Evolutionary conservation across 2,888 invertebrate species (phyloP).

Genomic region (Panzeria rudis): DNA sequence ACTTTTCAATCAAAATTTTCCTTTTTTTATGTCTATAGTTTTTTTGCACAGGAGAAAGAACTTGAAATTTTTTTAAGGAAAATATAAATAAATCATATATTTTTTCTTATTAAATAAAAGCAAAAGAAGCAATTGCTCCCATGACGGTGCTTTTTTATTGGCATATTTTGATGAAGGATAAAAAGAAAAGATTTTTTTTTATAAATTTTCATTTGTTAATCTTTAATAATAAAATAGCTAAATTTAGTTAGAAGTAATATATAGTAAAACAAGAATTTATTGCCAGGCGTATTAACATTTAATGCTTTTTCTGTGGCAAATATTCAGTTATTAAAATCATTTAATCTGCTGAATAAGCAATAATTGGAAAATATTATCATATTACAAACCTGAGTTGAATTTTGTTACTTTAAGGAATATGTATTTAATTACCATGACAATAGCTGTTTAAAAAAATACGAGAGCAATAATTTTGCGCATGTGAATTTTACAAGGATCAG

Average conservation of each 20-base stretch:
- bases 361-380: no score
- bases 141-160: conserved; percentile 22
- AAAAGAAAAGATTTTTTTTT: not conserved
- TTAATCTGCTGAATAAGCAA: no score
- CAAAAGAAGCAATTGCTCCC: conserved; percentile 22
- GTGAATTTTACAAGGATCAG: no score
- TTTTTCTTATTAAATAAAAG: conserved; percentile 44
- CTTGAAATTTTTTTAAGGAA: conserved; percentile 6
- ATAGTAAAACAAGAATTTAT: not conserved
- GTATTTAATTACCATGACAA: no score
- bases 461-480: no score
- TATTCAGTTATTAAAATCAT: no score
- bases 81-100: conserved; percentile 49
- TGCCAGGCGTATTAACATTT: no score
- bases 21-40: conserved; percentile 29
- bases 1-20: conserved; percentile 65
- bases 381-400: no score
- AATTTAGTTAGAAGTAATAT: not conserved
- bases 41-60: conserved; percentile 5
- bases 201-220: not conserved
- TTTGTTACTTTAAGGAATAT: no score
- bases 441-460: no score
- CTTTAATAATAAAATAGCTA: not conserved
- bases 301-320: no score
- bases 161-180: not conserved